Percentiles rank a stretch among this genome's conserved stretches.
Conservation (phyloP, 2,888 invertebrate genomes). For the Parnassius glacialis region DNA sequence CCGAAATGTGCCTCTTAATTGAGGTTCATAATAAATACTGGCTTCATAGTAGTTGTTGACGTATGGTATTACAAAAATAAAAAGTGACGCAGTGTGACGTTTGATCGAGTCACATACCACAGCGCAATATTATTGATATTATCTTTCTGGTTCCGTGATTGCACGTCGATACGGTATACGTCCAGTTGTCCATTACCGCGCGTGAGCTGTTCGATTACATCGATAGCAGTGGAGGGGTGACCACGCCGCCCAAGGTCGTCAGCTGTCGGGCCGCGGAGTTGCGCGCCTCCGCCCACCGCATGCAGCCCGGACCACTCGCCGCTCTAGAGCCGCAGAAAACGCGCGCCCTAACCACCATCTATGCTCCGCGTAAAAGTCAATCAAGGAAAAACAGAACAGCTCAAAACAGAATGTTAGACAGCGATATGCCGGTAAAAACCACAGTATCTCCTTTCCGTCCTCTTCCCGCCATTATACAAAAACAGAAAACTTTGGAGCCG, state of each 20-base stretch:
- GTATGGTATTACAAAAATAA: constrained; percentile 1
- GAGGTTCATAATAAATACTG: background rate
- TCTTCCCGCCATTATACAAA: constrained; percentile 72
- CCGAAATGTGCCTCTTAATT: too few relatives aligned
- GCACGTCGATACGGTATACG: constrained; percentile 30
- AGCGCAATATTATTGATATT: constrained; percentile 28
- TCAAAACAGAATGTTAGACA: constrained; percentile 67
- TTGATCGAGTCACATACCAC: constrained; percentile 5
- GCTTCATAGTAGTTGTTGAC: background rate
- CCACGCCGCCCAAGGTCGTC: constrained; percentile 58
- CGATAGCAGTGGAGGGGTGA: constrained; percentile 39
- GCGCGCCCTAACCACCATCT: constrained; percentile 72
- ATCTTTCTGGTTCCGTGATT: constrained; percentile 25
- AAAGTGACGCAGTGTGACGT: background rate
- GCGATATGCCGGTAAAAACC: constrained; percentile 59
- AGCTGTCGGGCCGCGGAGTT: constrained; percentile 62
- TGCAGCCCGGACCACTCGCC: constrained; percentile 68
- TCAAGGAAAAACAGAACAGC: constrained; percentile 65
- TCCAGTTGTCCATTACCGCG: constrained; percentile 34
- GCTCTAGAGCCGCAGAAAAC: constrained; percentile 64
- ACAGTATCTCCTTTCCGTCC: constrained; percentile 70
- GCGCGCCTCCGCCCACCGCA: constrained; percentile 57
- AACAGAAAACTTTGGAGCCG: constrained; percentile 37
- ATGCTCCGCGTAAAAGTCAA: constrained; percentile 70
- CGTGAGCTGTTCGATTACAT: constrained; percentile 42